Percentiles rank a stretch among this genome's conserved stretches.
phyloP scores from a whole-genome alignment of 2,888 invertebrate genomes.

The Helleia helle region DNA sequence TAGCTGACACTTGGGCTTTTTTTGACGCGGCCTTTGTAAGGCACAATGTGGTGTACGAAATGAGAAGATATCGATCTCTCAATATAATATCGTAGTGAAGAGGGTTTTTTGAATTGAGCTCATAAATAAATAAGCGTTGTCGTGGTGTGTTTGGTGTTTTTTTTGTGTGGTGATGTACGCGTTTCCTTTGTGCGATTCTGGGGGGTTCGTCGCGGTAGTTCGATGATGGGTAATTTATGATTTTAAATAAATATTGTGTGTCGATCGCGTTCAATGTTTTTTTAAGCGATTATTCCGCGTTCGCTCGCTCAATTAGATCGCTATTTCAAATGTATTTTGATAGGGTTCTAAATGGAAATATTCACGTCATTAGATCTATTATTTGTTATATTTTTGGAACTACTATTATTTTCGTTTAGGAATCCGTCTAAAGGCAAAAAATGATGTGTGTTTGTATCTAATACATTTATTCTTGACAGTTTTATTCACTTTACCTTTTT shows the following conservation, averaged over 20 bases:
- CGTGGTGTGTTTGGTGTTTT: constrained; percentile 52
- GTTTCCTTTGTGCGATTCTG: constrained; percentile 46
- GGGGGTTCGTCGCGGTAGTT: constrained; percentile 48
- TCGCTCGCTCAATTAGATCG: constrained; percentile 12
- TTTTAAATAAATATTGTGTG: constrained; percentile 31
- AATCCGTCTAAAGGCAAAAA: no score
- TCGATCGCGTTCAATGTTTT: constrained; percentile 15
- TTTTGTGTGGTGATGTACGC: constrained; percentile 52
- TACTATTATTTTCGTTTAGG: neutral
- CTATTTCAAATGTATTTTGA: constrained; percentile 8
- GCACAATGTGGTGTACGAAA: constrained; percentile 52
- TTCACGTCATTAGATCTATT: neutral
- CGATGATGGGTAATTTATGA: constrained; percentile 27
- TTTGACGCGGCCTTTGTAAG: constrained; percentile 57
- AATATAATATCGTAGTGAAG: constrained; percentile 49
- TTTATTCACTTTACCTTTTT: no score
- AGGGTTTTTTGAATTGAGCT: constrained; percentile 59
- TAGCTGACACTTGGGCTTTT: constrained; percentile 65
- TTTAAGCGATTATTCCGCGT: constrained; percentile 16
- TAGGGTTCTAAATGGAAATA: neutral
- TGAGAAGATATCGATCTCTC: constrained; percentile 68
- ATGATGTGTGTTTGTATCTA: no score
- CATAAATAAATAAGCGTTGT: constrained; percentile 70
- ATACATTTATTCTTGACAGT: no score
- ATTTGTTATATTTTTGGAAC: neutral